Conservation (phyloP, 1,140 invertebrate species). For the Yoshiicerus persimilis region DNA sequence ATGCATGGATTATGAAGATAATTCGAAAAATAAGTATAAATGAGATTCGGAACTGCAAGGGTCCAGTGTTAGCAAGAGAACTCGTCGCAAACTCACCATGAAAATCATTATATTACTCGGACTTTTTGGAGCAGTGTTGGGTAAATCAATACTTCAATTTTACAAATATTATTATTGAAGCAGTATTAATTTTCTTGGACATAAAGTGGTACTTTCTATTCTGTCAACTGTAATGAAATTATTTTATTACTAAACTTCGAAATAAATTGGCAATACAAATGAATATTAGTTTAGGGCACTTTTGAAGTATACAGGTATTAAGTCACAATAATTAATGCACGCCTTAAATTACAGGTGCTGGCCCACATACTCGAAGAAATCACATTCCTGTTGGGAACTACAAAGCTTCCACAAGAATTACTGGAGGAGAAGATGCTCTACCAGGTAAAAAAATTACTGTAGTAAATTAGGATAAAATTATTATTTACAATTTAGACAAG, state of each 20-base stretch:
- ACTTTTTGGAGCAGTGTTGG: background rate
- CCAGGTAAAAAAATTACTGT: background rate
- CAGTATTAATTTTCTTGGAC: too few species aligned
- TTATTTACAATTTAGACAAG: background rate
- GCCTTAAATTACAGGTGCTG: background rate
- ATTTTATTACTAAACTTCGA: too few species aligned
- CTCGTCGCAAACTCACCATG: background rate
- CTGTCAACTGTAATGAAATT: too few species aligned
- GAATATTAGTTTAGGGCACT: too few species aligned
- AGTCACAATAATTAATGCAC: background rate
- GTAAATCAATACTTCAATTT: too few species aligned
- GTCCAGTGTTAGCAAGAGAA: too few species aligned
- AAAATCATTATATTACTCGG: background rate
- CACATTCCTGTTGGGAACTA: background rate
- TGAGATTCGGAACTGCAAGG: too few species aligned
- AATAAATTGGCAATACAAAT: too few species aligned
- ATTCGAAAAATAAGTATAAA: background rate
- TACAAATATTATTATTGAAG: too few species aligned
- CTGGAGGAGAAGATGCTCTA: background rate
- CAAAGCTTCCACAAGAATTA: background rate
- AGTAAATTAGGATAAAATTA: background rate
- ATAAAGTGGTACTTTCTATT: too few species aligned
- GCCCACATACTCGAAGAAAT: background rate
- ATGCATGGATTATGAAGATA: background rate
- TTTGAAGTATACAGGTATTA: too few species aligned